Conservation (phyloP, 1,140 invertebrate species). For the Pomacea maculata region DNA sequence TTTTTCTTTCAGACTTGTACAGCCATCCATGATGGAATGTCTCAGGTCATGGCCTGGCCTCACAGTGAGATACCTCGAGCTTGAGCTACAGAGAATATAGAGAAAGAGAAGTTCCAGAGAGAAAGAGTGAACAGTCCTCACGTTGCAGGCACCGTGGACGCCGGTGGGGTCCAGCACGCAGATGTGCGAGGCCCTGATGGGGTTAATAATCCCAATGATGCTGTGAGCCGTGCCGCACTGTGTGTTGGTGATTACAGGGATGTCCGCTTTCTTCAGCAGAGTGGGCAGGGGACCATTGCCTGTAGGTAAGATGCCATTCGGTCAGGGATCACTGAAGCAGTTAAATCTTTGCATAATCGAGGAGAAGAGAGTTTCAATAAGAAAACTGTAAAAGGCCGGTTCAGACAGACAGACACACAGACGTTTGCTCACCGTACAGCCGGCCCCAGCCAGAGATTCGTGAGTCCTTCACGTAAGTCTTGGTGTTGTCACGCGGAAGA, state of each 20-base stretch:
- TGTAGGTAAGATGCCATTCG: background rate
- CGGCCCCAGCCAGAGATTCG: conserved; percentile 7
- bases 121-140: background rate
- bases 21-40: no score
- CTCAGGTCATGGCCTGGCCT: no score
- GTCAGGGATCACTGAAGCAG: background rate
- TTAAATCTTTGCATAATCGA: no score
- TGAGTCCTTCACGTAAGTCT: background rate
- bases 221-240: background rate
- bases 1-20: background rate
- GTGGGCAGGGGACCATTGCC: background rate
- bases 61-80: no score
- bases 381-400: no score
- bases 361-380: no score
- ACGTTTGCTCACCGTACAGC: background rate
- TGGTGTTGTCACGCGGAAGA: background rate
- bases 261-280: conserved; percentile 1
- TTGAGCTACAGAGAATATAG: no score
- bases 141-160: conserved; percentile 7
- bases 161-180: background rate
- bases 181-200: conserved; percentile 3
- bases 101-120: no score
- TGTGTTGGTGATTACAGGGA: conserved; percentile 9
- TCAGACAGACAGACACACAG: no score
- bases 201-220: background rate